Conservation (phyloP, 1,140 invertebrate species). For the Homarus americanus region DNA sequence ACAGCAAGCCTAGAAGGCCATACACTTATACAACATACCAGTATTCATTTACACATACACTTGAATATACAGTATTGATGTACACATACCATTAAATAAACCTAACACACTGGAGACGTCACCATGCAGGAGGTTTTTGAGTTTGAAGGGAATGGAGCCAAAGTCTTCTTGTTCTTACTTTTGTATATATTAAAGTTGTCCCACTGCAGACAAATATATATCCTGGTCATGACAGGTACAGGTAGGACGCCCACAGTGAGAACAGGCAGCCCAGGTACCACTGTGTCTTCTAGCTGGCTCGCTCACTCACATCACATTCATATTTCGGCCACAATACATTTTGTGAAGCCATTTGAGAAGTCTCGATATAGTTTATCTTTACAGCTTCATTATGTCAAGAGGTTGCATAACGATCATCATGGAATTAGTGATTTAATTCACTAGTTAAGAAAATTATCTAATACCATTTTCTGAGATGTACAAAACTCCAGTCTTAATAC, state of each 20-base stretch:
- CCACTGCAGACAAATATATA: background rate
- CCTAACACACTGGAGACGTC: too few species aligned
- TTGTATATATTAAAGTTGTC: constrained; percentile 32
- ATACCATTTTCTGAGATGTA: constrained; percentile 67
- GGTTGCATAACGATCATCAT: constrained; percentile 24
- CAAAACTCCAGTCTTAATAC: constrained; percentile 71
- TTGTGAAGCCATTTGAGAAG: background rate
- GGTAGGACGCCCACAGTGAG: background rate
- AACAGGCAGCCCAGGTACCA: constrained; percentile 7
- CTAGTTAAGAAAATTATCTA: constrained; percentile 24
- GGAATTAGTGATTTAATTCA: constrained; percentile 31
- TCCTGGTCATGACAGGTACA: background rate
- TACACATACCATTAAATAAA: too few species aligned
- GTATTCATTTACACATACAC: background rate
- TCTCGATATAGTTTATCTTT: constrained; percentile 26
- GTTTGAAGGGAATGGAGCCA: background rate
- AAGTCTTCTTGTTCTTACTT: constrained; percentile 13
- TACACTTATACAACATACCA: background rate
- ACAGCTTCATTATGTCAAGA: constrained; percentile 24
- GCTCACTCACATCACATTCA: background rate
- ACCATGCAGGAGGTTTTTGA: background rate
- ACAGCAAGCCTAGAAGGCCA: too few species aligned
- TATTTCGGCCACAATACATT: background rate
- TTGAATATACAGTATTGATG: background rate
- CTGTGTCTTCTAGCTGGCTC: constrained; percentile 10